Conservation (phyloP, 2,888 invertebrate species). For the Gymnocheta viridis region DNA sequence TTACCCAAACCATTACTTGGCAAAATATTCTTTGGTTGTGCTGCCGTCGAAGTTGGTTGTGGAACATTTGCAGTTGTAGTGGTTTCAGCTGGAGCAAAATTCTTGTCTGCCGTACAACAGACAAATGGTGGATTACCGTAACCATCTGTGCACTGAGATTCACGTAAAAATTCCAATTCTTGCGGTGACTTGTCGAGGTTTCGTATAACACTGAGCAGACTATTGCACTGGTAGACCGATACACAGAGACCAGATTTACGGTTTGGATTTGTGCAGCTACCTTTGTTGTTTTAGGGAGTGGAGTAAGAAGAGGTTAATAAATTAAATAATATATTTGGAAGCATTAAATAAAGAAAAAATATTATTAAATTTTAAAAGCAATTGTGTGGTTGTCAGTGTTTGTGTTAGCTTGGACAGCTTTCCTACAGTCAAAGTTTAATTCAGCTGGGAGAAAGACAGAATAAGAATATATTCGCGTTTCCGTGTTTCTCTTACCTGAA, state of each 20-base stretch:
- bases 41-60: neutral
- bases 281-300: conserved; percentile 69
- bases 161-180: conserved; percentile 74
- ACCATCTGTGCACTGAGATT: conserved; percentile 77
- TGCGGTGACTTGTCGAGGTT: conserved; percentile 64
- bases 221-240: conserved; percentile 79
- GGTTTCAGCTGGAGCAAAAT: conserved; percentile 57
- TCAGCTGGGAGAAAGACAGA: too few relatives aligned
- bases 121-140: conserved; percentile 76
- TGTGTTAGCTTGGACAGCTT: too few relatives aligned
- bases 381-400: neutral
- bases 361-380: neutral
- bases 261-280: conserved; percentile 83
- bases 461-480: too few relatives aligned
- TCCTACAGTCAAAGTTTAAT: too few relatives aligned
- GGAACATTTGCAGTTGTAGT: conserved; percentile 18
- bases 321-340: neutral
- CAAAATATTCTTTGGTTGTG: conserved; percentile 6
- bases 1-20: conserved; percentile 72
- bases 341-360: neutral
- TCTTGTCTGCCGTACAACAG: conserved; percentile 77
- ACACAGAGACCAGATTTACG: conserved; percentile 76
- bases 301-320: neutral
- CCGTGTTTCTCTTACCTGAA: too few relatives aligned
- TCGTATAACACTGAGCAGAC: conserved; percentile 73